Conservation (phyloP, 2,797 vertebrate genomes). For the Sebastes hubbsi region DNA sequence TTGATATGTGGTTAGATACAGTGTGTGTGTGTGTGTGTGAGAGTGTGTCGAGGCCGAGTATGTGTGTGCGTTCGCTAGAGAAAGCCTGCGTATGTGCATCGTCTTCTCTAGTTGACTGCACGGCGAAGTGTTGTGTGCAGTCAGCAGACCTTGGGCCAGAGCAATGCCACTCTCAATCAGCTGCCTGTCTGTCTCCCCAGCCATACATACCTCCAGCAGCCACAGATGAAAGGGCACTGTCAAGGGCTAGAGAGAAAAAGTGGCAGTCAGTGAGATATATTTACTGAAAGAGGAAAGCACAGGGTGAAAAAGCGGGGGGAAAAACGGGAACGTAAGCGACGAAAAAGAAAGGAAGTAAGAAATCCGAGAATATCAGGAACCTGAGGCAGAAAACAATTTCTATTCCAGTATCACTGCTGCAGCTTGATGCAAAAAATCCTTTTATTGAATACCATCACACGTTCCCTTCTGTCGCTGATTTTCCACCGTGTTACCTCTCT, state of each 20-base stretch:
- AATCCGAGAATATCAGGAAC: constrained; percentile 27
- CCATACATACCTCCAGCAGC: constrained; percentile 66
- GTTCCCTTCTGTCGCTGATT: constrained; percentile 56
- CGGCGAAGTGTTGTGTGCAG: constrained; percentile 72
- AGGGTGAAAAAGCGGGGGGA: neutral
- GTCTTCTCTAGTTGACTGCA: constrained; percentile 71
- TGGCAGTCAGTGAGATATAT: constrained; percentile 65
- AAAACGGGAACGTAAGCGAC: neutral
- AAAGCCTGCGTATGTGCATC: constrained; percentile 70
- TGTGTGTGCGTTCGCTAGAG: constrained; percentile 1
- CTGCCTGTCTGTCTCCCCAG: constrained; percentile 67
- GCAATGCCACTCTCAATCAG: constrained; percentile 82
- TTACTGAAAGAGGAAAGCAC: constrained; percentile 51
- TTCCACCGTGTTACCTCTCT: constrained; percentile 64
- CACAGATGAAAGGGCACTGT: constrained; percentile 61
- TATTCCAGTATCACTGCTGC: constrained; percentile 18
- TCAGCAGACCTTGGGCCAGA: constrained; percentile 83
- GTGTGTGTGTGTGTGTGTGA: constrained; percentile 14
- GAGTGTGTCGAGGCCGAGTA: neutral
- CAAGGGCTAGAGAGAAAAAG: constrained; percentile 61
- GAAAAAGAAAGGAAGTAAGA: constrained; percentile 4
- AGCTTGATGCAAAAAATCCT: constrained; percentile 36
- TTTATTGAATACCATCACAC: constrained; percentile 35
- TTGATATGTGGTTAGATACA: constrained; percentile 65
- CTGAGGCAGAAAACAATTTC: constrained; percentile 21